Conservation (phyloP, 2,113 vertebrate species). For the Grallaria varia region DNA sequence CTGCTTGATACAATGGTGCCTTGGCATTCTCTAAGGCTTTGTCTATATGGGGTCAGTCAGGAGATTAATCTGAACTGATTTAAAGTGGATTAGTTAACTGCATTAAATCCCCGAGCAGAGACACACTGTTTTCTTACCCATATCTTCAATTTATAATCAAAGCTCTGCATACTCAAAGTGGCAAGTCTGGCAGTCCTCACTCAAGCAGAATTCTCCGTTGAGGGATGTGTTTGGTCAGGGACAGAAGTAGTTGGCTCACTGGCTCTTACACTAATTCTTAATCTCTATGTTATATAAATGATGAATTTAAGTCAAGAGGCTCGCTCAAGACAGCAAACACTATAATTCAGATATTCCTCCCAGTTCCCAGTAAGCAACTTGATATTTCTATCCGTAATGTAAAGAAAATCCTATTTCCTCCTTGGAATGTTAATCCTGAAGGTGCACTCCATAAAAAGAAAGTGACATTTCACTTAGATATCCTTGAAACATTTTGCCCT, state of each 20-base stretch:
- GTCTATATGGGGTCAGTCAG: background rate
- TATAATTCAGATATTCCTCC: background rate
- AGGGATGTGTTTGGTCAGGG: slow-evolving; percentile 9
- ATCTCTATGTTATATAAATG: background rate
- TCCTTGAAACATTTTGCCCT: background rate
- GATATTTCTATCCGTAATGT: background rate
- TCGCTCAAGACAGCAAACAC: background rate
- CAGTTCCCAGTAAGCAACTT: background rate
- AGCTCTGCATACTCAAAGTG: background rate
- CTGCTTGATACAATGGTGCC: background rate
- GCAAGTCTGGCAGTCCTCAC: slow-evolving; percentile 20
- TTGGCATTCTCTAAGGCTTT: background rate
- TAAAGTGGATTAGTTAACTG: slow-evolving; percentile 52
- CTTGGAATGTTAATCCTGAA: slow-evolving; percentile 5
- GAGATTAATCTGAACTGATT: slow-evolving; percentile 62
- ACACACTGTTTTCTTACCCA: slow-evolving; percentile 11
- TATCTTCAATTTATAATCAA: slow-evolving; percentile 44
- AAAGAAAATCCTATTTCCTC: slow-evolving; percentile 1
- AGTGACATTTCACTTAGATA: background rate
- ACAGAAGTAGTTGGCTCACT: background rate
- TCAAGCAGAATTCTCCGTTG: slow-evolving; percentile 28
- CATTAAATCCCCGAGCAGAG: slow-evolving; percentile 22
- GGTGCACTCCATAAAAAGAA: background rate
- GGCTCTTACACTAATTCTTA: background rate
- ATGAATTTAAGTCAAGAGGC: background rate